phyloP scores from a whole-genome alignment of 2,113 vertebrate genomes.

The Amazona vittata region DNA sequence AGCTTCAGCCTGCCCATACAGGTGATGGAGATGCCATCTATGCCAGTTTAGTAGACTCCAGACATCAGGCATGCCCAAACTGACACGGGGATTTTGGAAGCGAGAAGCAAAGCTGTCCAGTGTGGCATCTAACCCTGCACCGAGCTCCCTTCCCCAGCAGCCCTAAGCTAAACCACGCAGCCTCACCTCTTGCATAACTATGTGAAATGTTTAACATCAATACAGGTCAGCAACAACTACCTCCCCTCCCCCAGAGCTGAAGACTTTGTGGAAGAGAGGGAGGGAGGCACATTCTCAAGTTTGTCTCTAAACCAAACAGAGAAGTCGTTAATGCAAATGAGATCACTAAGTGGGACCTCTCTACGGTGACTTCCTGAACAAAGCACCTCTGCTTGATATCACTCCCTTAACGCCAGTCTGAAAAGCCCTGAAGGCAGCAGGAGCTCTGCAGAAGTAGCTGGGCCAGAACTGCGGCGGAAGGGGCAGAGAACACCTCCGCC shows the following conservation, averaged over 20 bases:
- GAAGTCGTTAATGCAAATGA: not conserved
- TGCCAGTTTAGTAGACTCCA: accelerated
- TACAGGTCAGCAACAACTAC: accelerated
- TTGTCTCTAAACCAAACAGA: not conserved
- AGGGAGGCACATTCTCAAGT: not conserved
- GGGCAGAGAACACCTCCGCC: not conserved
- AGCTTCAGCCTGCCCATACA: not conserved
- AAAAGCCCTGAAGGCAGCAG: not conserved
- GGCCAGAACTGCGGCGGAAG: not conserved
- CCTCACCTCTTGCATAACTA: accelerated
- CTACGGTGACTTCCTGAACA: not conserved
- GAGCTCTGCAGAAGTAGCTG: not conserved
- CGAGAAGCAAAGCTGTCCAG: not conserved
- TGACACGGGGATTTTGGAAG: accelerated
- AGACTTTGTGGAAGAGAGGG: not conserved
- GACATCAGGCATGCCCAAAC: not conserved
- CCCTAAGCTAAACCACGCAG: accelerated
- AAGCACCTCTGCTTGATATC: not conserved
- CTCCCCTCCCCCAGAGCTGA: not conserved
- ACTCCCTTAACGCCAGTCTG: not conserved
- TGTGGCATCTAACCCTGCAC: not conserved
- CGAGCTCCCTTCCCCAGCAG: not conserved
- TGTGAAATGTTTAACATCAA: accelerated
- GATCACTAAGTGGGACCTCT: not conserved
- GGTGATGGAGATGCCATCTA: accelerated